phyloP scores from a whole-genome alignment of 2,888 invertebrate species.

The Tenthredo distinguenda region DNA sequence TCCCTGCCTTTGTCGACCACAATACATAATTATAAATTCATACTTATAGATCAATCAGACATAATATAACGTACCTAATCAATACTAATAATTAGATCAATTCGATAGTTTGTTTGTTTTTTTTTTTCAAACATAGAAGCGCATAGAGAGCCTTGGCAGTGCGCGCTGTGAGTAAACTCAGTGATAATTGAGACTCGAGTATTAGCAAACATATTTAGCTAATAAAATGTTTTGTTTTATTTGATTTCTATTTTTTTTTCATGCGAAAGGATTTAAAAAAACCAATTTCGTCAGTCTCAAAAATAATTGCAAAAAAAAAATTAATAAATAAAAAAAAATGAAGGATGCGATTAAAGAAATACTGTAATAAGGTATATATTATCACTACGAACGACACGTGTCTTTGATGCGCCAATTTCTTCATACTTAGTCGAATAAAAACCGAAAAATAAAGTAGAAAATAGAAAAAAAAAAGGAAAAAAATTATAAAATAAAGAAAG shows the following conservation, averaged over 20 bases:
- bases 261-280: slow-evolving; percentile 26
- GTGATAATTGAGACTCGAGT: neutral
- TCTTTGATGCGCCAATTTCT: slow-evolving; percentile 39
- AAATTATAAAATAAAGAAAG: slow-evolving; percentile 45
- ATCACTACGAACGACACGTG: slow-evolving; percentile 47
- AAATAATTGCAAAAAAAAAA: slow-evolving; percentile 52
- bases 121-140: slow-evolving; percentile 43
- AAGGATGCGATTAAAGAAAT: slow-evolving; percentile 20
- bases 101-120: neutral
- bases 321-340: slow-evolving; percentile 8
- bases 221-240: neutral
- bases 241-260: neutral
- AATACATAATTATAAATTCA: slow-evolving; percentile 42
- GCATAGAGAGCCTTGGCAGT: slow-evolving; percentile 71
- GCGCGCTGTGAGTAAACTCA: slow-evolving; percentile 62
- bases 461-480: slow-evolving; percentile 48
- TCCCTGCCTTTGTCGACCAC: slow-evolving; percentile 51
- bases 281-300: slow-evolving; percentile 40
- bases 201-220: neutral
- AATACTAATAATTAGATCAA: slow-evolving; percentile 31
- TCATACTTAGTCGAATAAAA: neutral
- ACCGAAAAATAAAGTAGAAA: neutral
- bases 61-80: neutral
- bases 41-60: slow-evolving; percentile 33
- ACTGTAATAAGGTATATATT: slow-evolving; percentile 46